A percentile compares a stretch with the other conserved stretches of the same genome.
Conservation (phyloP, 2,113 vertebrate species). For the Malurus alboscapulatus region DNA sequence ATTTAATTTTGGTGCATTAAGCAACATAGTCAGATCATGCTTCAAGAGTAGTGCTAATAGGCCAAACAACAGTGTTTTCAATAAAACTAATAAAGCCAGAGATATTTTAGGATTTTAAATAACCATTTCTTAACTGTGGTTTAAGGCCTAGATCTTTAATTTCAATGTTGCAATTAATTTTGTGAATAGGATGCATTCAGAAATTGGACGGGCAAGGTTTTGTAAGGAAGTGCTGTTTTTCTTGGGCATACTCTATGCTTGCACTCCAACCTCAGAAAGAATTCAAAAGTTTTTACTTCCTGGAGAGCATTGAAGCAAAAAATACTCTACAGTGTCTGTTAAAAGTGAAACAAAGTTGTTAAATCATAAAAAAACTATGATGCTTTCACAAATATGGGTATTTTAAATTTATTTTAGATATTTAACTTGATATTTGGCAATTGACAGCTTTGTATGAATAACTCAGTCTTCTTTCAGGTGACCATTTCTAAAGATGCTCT, state of each 20-base stretch:
- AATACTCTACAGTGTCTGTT: neutral
- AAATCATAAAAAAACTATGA: neutral
- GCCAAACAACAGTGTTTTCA: neutral
- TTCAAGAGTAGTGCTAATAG: neutral
- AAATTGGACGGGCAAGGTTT: neutral
- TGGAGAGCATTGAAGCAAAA: neutral
- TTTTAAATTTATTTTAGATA: neutral
- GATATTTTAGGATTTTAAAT: neutral
- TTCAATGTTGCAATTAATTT: neutral
- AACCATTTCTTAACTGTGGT: neutral
- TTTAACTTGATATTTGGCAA: neutral
- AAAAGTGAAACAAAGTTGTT: neutral
- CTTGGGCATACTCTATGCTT: neutral
- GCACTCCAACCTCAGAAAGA: neutral
- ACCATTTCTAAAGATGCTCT: neutral
- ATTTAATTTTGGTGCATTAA: neutral
- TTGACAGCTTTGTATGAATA: neutral
- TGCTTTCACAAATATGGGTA: neutral
- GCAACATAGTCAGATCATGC: neutral
- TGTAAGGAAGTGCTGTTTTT: constrained; percentile 2
- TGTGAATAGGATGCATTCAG: constrained; percentile 5
- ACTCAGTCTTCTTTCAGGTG: constrained; percentile 12
- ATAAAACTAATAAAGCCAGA: neutral
- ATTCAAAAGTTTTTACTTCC: neutral
- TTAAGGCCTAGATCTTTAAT: neutral